Percentiles rank a stretch among this genome's conserved stretches.
These are phyloP conservation scores for Nixonia krombeini DNA, from an alignment of 1,140 invertebrate species.

Conservation along the genomic window DNA sequence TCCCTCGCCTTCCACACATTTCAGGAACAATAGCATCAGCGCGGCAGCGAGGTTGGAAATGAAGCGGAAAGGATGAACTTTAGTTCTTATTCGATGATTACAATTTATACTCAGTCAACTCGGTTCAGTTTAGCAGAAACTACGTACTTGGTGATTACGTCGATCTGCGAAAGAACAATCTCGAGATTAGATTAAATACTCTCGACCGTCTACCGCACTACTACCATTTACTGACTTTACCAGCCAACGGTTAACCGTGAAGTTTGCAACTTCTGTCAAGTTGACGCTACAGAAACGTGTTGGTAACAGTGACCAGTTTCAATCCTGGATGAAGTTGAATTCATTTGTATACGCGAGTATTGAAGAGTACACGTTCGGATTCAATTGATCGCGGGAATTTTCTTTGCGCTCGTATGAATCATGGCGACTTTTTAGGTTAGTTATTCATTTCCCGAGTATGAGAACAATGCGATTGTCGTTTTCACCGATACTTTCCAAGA, in stretches of 20 bases:
- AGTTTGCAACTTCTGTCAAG: constrained; percentile 64
- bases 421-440: no score
- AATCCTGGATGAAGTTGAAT: not conserved
- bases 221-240: constrained; percentile 58
- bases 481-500: no score
- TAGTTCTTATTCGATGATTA: no score
- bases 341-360: not conserved
- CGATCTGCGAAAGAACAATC: constrained; percentile 66
- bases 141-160: constrained; percentile 63
- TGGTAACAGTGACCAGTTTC: not conserved
- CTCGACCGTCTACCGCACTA: constrained; percentile 23
- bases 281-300: constrained; percentile 2
- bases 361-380: no score
- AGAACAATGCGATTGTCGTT: no score
- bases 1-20: no score
- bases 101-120: not conserved
- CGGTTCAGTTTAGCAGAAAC: constrained; percentile 29
- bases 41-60: no score
- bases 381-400: no score
- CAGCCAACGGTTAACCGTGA: constrained; percentile 62
- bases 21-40: no score
- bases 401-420: no score
- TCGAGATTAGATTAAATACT: constrained; percentile 65
- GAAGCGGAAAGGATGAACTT: no score
- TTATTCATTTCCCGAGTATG: no score